Base-by-base conservation (phyloP, 2,797 vertebrate genomes). In the Sardinella longiceps region DNA sequence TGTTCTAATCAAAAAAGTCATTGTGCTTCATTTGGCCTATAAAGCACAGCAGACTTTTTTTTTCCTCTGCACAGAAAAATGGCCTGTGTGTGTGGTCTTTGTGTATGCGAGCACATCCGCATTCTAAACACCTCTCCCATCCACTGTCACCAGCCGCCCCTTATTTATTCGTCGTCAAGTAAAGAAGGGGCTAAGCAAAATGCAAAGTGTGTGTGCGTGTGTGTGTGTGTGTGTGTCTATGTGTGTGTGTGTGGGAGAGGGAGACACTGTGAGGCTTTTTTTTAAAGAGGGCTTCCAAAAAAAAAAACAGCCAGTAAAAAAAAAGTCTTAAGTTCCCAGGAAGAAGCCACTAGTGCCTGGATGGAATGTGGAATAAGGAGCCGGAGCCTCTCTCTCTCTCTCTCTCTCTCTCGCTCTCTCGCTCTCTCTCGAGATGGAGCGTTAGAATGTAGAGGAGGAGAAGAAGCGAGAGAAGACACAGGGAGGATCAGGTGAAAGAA, bases 151-250 rank as follows among this genome's bases (percentile, higher is more conserved):
- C 15, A 39, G 11, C 63, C 28, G 28, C 28, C 28, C 28, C 28
- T 70, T 70, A 70, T 70, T 70, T 70, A 70, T 37, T 70, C 63
- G 14, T 70, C 63, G 10, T 12, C 12, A 14, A 74, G 33, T 33
- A 74, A 74, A 74, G 33, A 39, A 74, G 33, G 14, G 66, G 33
- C 33, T 74, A 74, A 74, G 66, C 66, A 74, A 74, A 74, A 74
- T 74, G 66, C 66, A 74, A 74, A 39, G 15, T 74, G 37, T 39
- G 66, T 18, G 14, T 15, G 33, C 5, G 14, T n/a, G n/a, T n/a
- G n/a, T n/a, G n/a, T n/a, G n/a, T n/a, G n/a, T n/a, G n/a, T n/a
- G n/a, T n/a, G n/a, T n/a, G n/a, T n/a, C n/a, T n/a, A n/a, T n/a
- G n/a, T n/a, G 15, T 74, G 37, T 39, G 66, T 18, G 14, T 15